Base-by-base conservation (phyloP, 2,797 vertebrate species). In the Lycodopsis pacificus region DNA sequence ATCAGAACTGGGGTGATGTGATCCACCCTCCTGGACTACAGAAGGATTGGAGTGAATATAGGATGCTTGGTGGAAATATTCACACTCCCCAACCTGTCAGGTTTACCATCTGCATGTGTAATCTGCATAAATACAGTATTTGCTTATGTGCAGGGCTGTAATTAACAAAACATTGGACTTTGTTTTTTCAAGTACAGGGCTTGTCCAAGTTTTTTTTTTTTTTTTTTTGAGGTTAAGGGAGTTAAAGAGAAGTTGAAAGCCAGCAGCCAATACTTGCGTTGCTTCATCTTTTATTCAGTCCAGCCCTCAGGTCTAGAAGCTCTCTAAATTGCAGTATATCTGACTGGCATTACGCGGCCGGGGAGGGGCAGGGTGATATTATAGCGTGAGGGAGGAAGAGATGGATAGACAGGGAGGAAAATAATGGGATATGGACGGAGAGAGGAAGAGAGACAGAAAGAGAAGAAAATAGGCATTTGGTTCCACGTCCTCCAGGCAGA, bases 261-360 rank as follows among this genome's bases (percentile, higher is more conserved):
- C 76, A 77, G 85, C 72, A 81, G 72, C 56, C 70, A 9, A 4
- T 65, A 65, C 73, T 82, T 84, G 66, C 57, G 69, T 19, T 11
- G 38, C 64, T 83, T 89, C 87, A 86, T 90, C 74, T 91, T 84
- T 87, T 85, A 88, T 91, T 89, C 83, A 89, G 77, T 71, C 42
- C 22, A 44, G 68, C 69, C 67, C 76, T 70, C 63, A 48, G 82
- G 82, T 83, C 51, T 44, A 59, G 77, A 73, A 72, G 72, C 59
- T 79, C 32, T 79, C 71, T 62, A 82, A 78, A 86, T 84, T 76
- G 68, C 73, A 69, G 76, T 57, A 51, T 74, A 73, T 74, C 64
- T 53, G 71, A 71, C 66, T 75, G 69, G 32, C 78, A 68, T 84
- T 63, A 71, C 72, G 66, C 65, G 68, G 74, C 46, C 51, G 6